Evolutionary conservation across 2,888 invertebrate species (phyloP), one percentile per base, ranked within the genome.

Genomic region (Euclidia mi): DNA sequence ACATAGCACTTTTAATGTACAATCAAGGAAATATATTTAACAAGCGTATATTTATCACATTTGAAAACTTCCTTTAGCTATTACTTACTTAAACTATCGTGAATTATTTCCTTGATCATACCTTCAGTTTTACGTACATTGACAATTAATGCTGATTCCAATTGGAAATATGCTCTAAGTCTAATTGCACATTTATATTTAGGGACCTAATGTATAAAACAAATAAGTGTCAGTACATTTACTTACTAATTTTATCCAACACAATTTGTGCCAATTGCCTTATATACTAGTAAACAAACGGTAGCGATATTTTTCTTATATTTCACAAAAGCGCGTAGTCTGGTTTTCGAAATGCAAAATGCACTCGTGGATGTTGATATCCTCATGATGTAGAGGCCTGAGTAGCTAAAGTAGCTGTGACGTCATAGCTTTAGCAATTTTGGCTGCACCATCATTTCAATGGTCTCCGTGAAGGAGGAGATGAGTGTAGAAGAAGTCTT

Each of bases 251-350:
- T 45, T 55, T 29, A 50, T 53, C 49, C 20, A 62, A 71, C 62
- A 65, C 65, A 65, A 56, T 71, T 71, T 72, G 65, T 71, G 71
- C 73, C 73, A 72, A 58, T 58, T 65, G 18, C 2, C 35, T 68
- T 61, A 68, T 38, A 38, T n/a, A 40, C 49, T 61, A 52, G 14
- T 32, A 35, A 58, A 58, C 14, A 11, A 29, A 12, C 17, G 6
- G 14, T 2, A 12, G 7, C 6, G 25, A 25, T 2, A 9, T 29
- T 29, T 10, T 34, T 34, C 34, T 34, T 14, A 9, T 14, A 34
- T 12, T 4, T 4, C 34, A 6, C 14, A 14, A 34, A 7, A 34
- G 9, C 34, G 14, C 14, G 14, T 14, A 11, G n/a, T 11, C 11
- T 32, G 11, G n/a, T 32, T 2, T 32, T 32, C 11, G n/a, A 32